Percentiles rank a stretch among this genome's conserved stretches.
Conservation (phyloP, 1,140 invertebrate species). For the Eueides isabella region DNA sequence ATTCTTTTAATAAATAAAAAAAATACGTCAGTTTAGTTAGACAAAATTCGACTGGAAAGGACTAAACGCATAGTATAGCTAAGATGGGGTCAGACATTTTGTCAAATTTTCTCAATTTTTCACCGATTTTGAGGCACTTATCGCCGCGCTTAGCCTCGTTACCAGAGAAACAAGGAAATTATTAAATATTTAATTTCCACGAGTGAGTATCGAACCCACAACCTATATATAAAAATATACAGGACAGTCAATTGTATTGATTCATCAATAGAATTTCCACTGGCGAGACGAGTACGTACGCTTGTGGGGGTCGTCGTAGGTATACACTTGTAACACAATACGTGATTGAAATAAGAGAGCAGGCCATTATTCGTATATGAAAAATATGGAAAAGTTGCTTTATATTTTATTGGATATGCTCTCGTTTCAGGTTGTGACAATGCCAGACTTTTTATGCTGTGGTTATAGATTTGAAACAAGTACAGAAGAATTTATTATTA, state of each 20-base stretch:
- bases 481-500: background rate
- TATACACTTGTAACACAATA: background rate
- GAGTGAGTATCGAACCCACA: too few relatives aligned
- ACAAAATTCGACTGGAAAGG: too few relatives aligned
- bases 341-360: slow-evolving; percentile 1
- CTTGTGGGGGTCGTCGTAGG: background rate
- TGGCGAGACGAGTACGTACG: background rate
- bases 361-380: background rate
- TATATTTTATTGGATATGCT: background rate
- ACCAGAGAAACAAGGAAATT: too few relatives aligned
- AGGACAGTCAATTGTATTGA: slow-evolving; percentile 1
- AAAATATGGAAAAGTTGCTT: background rate
- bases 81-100: too few relatives aligned
- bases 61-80: too few relatives aligned
- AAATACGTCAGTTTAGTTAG: too few relatives aligned
- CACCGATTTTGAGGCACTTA: too few relatives aligned
- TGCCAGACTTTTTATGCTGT: background rate
- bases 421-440: background rate
- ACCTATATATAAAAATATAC: too few relatives aligned
- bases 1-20: too few relatives aligned
- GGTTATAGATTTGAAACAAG: background rate
- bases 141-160: too few relatives aligned
- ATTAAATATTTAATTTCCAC: background rate
- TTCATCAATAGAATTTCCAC: background rate
- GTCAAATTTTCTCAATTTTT: too few relatives aligned